Conservation (phyloP, 2,888 invertebrate species). For the Nowickia ferox region DNA sequence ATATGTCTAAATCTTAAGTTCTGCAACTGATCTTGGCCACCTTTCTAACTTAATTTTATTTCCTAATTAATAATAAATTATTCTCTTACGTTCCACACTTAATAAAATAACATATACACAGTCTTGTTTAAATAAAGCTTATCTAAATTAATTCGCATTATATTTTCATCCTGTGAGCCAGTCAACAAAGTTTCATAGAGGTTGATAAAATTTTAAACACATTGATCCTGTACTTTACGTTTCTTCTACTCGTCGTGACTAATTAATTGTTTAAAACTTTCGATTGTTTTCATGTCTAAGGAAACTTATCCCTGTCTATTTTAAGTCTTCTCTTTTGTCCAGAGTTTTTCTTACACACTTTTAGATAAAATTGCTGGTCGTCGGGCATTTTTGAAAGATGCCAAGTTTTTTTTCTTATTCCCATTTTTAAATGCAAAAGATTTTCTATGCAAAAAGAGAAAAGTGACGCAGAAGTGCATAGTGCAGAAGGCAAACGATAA, state of each 20-base stretch:
- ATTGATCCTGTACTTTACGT: slow-evolving; percentile 17
- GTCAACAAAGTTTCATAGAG: background rate
- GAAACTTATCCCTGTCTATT: slow-evolving; percentile 42
- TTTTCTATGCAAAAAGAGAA: background rate
- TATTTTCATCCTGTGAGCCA: background rate
- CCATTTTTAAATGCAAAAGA: background rate
- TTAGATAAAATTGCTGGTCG: slow-evolving; percentile 40
- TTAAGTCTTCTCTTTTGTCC: background rate
- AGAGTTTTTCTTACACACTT: slow-evolving; percentile 26
- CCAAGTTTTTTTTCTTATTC: slow-evolving; percentile 7
- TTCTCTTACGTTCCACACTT: background rate
- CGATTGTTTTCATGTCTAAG: slow-evolving; percentile 42
- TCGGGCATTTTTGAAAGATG: slow-evolving; percentile 23
- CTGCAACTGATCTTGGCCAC: too few relatives aligned
- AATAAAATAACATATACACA: background rate
- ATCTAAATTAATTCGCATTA: slow-evolving; percentile 38
- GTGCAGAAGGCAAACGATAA: background rate
- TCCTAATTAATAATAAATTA: background rate
- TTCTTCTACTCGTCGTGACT: slow-evolving; percentile 32
- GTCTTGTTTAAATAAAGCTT: background rate
- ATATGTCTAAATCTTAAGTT: too few relatives aligned
- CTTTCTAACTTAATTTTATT: background rate
- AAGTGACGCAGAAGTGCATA: background rate
- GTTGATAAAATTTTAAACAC: slow-evolving; percentile 14
- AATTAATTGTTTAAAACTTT: slow-evolving; percentile 53